phyloP scores from a whole-genome alignment of 2,797 vertebrate species.

The Balearica regulorum region DNA sequence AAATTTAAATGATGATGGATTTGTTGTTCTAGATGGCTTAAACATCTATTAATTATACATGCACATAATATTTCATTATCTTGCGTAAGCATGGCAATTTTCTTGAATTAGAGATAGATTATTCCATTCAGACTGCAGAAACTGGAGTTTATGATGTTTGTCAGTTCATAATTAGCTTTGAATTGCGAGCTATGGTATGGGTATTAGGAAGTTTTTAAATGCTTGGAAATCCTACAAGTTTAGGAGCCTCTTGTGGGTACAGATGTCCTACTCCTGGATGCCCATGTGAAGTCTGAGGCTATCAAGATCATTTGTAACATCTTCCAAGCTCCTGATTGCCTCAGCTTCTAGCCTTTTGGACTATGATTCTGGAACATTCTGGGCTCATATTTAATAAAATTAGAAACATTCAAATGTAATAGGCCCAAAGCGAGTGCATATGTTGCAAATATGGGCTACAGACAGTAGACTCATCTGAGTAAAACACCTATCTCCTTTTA shows the following conservation, averaged over 20 bases:
- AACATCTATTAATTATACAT: constrained; percentile 38
- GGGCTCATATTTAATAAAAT: not conserved
- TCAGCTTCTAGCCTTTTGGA: not conserved
- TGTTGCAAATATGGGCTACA: not conserved
- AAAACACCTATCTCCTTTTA: not conserved
- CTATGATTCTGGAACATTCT: not conserved
- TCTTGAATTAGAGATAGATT: constrained; percentile 28
- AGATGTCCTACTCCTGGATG: not conserved
- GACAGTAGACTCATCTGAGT: not conserved
- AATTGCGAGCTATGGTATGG: not conserved
- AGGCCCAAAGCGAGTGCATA: not conserved
- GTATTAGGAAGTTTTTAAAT: not conserved
- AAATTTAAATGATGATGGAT: constrained; percentile 36
- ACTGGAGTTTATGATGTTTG: not conserved
- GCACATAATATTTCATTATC: constrained; percentile 33
- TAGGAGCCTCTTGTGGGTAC: not conserved
- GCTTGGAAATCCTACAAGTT: not conserved
- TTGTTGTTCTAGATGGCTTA: constrained; percentile 23
- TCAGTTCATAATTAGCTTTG: not conserved
- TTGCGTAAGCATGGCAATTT: not conserved
- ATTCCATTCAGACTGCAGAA: constrained; percentile 8
- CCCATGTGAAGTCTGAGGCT: not conserved
- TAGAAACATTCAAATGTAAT: not conserved
- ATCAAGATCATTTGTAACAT: not conserved
- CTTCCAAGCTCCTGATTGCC: not conserved